Evolutionary conservation across 92 coral and sea anemone species (phyloP).

Genomic region (Parazoanthus swiftii): DNA sequence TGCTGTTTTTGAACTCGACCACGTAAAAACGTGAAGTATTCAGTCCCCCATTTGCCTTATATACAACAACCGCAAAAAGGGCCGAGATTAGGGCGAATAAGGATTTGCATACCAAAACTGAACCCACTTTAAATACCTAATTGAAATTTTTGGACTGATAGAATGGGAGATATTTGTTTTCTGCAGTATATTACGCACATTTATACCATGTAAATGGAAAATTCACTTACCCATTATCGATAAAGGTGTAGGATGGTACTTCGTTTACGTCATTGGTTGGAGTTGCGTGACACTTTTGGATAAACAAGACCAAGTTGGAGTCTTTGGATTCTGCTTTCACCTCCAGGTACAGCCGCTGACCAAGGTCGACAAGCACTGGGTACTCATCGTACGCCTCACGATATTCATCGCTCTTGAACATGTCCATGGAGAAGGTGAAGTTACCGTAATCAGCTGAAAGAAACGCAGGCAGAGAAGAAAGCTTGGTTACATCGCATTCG

Average conservation of each 20-base stretch:
- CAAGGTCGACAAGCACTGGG: constrained; percentile 54
- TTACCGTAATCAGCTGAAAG: constrained; percentile 65
- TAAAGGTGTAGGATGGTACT: constrained; percentile 46
- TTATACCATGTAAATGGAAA: neutral
- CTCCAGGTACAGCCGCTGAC: constrained; percentile 68
- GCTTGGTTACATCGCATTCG: neutral
- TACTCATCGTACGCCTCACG: constrained; percentile 50
- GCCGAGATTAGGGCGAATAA: no score
- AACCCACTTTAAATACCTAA: no score
- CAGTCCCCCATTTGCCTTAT: no score
- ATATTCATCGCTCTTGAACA: constrained; percentile 63
- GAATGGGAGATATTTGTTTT: no score
- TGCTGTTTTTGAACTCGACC: no score
- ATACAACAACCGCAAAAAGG: no score
- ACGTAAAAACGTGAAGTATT: no score
- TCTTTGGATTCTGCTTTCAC: constrained; percentile 53
- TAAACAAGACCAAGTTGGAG: constrained; percentile 53
- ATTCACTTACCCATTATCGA: constrained; percentile 69
- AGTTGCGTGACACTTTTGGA: constrained; percentile 71
- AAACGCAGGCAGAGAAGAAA: neutral
- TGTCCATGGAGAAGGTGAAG: constrained; percentile 76
- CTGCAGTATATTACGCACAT: no score
- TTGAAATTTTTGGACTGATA: no score
- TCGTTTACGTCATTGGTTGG: constrained; percentile 58
- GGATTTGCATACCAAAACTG: no score